Evolutionary conservation across 2,888 invertebrate genomes (phyloP), one percentile per base, ranked within the genome.

Genomic region (Plagiodera versicolora): DNA sequence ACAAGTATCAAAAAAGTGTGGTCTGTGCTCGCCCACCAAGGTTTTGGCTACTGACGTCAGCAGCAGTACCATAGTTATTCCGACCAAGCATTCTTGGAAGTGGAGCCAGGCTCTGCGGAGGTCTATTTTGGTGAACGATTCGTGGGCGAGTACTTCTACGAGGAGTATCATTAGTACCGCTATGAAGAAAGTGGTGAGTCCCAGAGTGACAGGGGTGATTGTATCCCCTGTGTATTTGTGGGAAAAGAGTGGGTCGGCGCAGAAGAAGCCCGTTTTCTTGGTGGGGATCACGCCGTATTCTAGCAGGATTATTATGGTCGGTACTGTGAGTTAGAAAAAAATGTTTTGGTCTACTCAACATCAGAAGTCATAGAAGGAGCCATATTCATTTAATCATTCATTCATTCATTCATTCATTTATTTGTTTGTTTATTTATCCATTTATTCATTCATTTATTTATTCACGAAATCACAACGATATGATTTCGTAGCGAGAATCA

Each of bases 1-100:
- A 76, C 92, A 92, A 0, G 89, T 84, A 69, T 88, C 87, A 60
- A 91, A 83, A 80, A 91, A 92, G 67, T 90, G 90, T 0, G 92
- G 92, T 61, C 92, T 47, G 24, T 67, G 67, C 50, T 68, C 67
- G 0, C 89, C 89, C 3, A 89, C 83, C 14, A 89, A 79, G 16
- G 87, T 83, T 77, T 92, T 91, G 35, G 84, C 81, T 18, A 86
- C 81, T 73, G 87, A 87, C n/a, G 86, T 81, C 8, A 89, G 76
- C 46, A 89, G 81, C 24, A 89, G 76, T 54, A 87, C 85, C 61
- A 87, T 82, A 30, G 84, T 78, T 0, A 86, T 77, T 0, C 89
- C 90, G 60, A 87, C 83, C 6, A 86, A 77, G 69, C 87, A 89
- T 73, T 89, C 87, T 19, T 75, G 75, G 63, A 74, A 70, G 52